These are phyloP conservation scores for Alouatta caraya DNA, from an alignment of 2,797 vertebrate genomes.

Conservation along the genomic window DNA sequence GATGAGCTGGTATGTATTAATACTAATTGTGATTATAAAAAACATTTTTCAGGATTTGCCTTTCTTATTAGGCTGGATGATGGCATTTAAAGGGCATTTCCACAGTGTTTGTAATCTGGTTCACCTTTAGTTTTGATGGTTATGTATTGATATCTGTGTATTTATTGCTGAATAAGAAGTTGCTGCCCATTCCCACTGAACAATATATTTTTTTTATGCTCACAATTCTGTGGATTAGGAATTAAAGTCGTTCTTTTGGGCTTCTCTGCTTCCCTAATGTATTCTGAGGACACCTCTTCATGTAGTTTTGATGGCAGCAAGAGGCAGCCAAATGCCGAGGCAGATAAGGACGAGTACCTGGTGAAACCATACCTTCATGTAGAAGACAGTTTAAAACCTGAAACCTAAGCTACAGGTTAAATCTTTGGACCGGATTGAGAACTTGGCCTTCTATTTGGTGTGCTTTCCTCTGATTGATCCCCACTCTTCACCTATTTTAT, in stretches of 20 bases:
- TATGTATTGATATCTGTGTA: not conserved
- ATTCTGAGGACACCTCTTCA: not conserved
- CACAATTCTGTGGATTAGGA: not conserved
- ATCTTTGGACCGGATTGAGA: not conserved
- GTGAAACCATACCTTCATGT: not conserved
- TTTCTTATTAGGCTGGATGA: not conserved
- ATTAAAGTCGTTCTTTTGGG: not conserved
- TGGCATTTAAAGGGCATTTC: constrained; percentile 38
- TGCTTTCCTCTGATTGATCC: not conserved
- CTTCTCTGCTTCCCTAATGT: not conserved
- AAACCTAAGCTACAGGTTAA: not conserved
- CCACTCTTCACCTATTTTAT: not conserved
- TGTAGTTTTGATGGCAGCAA: not conserved
- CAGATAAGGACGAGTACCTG: not conserved
- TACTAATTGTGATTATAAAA: not conserved
- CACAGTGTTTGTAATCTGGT: not conserved
- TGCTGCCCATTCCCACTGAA: not conserved
- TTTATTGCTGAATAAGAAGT: not conserved
- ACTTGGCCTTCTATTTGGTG: not conserved
- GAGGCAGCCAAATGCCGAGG: not conserved
- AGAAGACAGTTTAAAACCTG: not conserved
- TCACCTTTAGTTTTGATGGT: not conserved
- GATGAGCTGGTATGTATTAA: constrained; percentile 92
- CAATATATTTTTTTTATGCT: not conserved
- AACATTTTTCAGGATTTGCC: not conserved